A percentile compares a stretch with the other conserved stretches of the same genome.
Conservation (phyloP, 2,113 vertebrate species). For the Cinclus cinclus region DNA sequence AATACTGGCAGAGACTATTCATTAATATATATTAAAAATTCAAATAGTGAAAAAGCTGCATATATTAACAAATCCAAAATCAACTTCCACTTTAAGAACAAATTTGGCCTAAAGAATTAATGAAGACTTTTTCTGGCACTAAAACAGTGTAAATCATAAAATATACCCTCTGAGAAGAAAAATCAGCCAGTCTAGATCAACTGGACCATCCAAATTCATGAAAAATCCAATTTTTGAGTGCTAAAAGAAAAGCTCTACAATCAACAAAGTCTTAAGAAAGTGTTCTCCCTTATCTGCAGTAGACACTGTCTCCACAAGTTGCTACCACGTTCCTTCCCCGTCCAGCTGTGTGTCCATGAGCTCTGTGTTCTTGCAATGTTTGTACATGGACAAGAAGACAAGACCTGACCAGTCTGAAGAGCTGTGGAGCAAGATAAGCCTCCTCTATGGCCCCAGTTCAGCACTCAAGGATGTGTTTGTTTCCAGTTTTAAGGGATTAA, state of each 20-base stretch:
- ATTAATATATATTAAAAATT: conserved; percentile 58
- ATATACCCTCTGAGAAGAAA: background rate
- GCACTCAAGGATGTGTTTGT: background rate
- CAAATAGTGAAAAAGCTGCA: background rate
- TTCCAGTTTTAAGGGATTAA: background rate
- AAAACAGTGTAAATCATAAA: background rate
- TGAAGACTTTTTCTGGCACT: background rate
- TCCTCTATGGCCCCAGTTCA: background rate
- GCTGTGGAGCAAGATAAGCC: background rate
- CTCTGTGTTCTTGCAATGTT: background rate
- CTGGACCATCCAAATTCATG: background rate
- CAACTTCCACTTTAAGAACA: background rate
- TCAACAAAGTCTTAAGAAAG: background rate
- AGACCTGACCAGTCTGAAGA: background rate
- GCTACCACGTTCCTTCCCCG: background rate
- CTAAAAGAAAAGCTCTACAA: background rate
- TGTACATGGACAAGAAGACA: background rate
- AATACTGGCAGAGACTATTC: background rate
- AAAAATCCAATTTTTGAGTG: background rate
- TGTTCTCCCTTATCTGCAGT: background rate
- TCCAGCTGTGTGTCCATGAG: background rate
- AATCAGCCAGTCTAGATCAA: background rate
- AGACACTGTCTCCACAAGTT: background rate
- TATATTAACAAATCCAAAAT: conserved; percentile 17
- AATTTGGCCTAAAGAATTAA: background rate